phyloP scores from a whole-genome alignment of 2,888 invertebrate species.

The Xanthorhoe spadicearia region DNA sequence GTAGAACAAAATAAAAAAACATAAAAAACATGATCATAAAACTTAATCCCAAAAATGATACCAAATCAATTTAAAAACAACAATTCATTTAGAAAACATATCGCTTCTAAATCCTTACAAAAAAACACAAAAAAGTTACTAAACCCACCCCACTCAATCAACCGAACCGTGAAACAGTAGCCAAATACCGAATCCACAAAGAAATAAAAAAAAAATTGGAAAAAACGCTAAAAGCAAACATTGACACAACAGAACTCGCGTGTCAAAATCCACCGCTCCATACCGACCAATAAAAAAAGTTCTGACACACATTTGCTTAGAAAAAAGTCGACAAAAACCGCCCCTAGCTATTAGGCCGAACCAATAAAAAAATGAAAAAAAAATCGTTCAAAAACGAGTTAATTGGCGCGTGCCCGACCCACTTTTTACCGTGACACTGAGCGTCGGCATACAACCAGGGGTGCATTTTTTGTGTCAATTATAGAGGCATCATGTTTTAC shows the following conservation, averaged over 20 bases:
- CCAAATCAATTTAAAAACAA: conserved; percentile 26
- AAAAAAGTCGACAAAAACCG: conserved; percentile 69
- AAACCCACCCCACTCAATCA: conserved; percentile 53
- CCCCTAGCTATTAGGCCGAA: conserved; percentile 65
- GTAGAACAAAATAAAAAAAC: conserved; percentile 14
- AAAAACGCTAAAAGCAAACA: conserved; percentile 49
- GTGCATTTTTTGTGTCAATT: conserved; percentile 79
- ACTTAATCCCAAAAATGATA: conserved; percentile 25
- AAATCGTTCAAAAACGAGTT: conserved; percentile 69
- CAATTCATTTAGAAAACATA: conserved; percentile 25
- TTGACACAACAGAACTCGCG: conserved; percentile 62
- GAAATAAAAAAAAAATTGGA: conserved; percentile 49
- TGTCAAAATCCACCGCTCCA: conserved; percentile 69
- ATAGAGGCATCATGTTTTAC: conserved; percentile 51
- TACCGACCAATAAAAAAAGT: conserved; percentile 63
- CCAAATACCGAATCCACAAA: conserved; percentile 62
- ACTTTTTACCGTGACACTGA: conserved; percentile 58
- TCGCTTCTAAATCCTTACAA: conserved; percentile 38
- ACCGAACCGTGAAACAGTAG: conserved; percentile 74
- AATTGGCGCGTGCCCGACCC: conserved; percentile 81
- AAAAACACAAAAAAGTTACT: conserved; percentile 37
- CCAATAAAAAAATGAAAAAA: conserved; percentile 76
- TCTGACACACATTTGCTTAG: conserved; percentile 65
- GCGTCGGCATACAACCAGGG: conserved; percentile 54
- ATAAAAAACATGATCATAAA: conserved; percentile 17